phyloP scores from a whole-genome alignment of 2,113 vertebrate species.

The Hemiscyllium ocellatum region DNA sequence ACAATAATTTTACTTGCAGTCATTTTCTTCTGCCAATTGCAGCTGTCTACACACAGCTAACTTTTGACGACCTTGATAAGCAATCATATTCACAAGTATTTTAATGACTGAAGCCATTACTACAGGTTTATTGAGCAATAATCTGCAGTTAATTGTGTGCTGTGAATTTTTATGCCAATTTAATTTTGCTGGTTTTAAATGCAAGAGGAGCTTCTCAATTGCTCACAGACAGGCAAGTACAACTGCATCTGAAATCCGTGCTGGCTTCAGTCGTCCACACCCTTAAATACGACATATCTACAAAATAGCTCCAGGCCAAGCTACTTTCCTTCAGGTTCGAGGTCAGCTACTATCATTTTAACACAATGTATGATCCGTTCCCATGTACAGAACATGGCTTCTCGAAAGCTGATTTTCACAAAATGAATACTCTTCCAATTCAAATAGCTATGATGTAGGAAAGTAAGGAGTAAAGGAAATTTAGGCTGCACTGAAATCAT shows the following conservation, averaged over 20 bases:
- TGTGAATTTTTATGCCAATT: neutral
- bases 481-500: neutral
- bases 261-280: neutral
- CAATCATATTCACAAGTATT: neutral
- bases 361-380: neutral
- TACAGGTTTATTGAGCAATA: conserved; percentile 5
- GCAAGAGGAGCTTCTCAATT: neutral
- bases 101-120: neutral
- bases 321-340: neutral
- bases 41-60: neutral
- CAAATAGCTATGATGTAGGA: neutral
- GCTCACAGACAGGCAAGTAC: neutral
- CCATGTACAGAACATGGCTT: too few species aligned
- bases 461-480: neutral
- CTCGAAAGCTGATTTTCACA: too few species aligned
- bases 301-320: neutral
- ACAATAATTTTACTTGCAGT: neutral
- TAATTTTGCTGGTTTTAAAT: neutral
- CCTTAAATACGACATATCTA: neutral
- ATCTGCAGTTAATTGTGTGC: neutral
- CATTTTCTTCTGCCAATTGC: neutral
- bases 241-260: neutral
- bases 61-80: neutral
- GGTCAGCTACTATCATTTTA: neutral
- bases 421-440: neutral